Percentiles rank a stretch among this genome's conserved stretches.
Evolutionary conservation across 2,113 vertebrate species (phyloP).

Genomic region (Canis aureus): DNA sequence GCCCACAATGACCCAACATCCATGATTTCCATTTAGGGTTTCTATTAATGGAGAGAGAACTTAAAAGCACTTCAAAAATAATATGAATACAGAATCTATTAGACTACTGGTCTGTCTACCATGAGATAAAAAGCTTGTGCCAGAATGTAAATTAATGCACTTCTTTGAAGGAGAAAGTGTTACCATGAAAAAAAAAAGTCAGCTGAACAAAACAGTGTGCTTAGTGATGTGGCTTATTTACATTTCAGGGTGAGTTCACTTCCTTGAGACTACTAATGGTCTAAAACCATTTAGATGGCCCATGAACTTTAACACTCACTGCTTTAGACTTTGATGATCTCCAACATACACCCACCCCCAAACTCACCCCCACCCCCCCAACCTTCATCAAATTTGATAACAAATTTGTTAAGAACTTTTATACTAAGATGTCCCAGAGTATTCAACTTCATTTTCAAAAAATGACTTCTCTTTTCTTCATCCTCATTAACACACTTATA

Average conservation of each 20-base stretch:
- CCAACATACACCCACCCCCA: background rate
- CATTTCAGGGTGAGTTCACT: background rate
- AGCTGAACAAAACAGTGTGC: background rate
- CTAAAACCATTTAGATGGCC: background rate
- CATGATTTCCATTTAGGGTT: constrained; percentile 16
- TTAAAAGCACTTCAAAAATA: constrained; percentile 58
- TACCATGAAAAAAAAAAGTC: background rate
- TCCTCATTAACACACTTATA: background rate
- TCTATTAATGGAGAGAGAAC: constrained; percentile 40
- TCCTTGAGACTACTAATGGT: background rate
- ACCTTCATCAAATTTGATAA: constrained; percentile 7
- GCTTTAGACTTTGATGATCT: background rate
- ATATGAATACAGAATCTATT: constrained; percentile 41
- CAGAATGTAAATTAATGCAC: constrained; percentile 40
- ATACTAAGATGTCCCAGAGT: background rate
- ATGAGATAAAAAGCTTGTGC: background rate
- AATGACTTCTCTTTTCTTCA: constrained; percentile 47
- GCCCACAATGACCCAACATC: background rate
- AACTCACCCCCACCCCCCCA: background rate
- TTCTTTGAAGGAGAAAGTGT: constrained; percentile 36
- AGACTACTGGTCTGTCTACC: background rate
- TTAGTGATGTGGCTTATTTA: background rate
- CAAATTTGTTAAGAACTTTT: constrained; percentile 38
- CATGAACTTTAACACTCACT: background rate
- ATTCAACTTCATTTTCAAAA: constrained; percentile 58